These are phyloP conservation scores for Lypha dubia DNA, from an alignment of 2,888 invertebrate genomes.

Conservation along the genomic window DNA sequence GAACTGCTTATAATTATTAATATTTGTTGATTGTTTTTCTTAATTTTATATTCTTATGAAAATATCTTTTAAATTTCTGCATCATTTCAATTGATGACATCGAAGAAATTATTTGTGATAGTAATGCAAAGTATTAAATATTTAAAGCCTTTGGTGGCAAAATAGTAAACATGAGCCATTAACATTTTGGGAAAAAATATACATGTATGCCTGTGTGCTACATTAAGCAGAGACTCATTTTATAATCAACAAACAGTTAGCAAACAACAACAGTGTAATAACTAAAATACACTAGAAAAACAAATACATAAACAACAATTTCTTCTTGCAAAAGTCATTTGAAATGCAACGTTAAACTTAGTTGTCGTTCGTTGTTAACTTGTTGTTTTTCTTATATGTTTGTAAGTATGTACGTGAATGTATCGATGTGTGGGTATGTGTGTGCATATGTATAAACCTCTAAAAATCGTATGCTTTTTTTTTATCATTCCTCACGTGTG, in stretches of 20 bases:
- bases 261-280: slow-evolving; percentile 24
- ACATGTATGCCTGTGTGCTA: no score
- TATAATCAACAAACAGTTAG: slow-evolving; percentile 33
- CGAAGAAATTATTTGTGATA: background rate
- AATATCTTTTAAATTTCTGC: no score
- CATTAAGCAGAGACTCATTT: slow-evolving; percentile 38
- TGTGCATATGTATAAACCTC: background rate
- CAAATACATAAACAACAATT: slow-evolving; percentile 44
- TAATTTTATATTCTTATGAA: no score
- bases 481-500: slow-evolving; percentile 56
- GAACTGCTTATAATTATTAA: no score
- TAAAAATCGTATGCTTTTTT: slow-evolving; percentile 19
- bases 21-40: no score
- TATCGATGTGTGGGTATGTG: background rate
- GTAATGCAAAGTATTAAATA: background rate
- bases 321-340: slow-evolving; percentile 36
- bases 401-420: background rate
- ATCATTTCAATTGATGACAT: background rate
- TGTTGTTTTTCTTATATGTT: background rate
- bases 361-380: slow-evolving; percentile 10
- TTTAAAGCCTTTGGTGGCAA: slow-evolving; percentile 28
- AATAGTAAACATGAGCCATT: slow-evolving; percentile 38
- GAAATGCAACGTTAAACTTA: slow-evolving; percentile 51
- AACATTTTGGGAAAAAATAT: slow-evolving; percentile 37
- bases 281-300: slow-evolving; percentile 2